Evolutionary conservation across 2,888 invertebrate genomes (phyloP), one percentile per base, ranked within the genome.

Genomic region (Harmothoe impar): DNA sequence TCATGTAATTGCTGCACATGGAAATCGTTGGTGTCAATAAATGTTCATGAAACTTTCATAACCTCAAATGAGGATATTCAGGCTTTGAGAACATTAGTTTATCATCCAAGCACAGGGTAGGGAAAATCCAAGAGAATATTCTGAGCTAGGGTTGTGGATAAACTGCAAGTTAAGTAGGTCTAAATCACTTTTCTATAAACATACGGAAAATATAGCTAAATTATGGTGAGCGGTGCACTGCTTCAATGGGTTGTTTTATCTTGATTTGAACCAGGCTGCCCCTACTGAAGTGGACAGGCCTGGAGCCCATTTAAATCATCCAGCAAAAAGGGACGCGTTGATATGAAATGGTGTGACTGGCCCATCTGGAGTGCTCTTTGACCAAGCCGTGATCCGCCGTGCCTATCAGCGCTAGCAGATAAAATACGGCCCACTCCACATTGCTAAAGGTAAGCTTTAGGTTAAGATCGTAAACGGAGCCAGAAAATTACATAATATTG

Each of bases 401-500:
- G 31, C n/a, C 81, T 81, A 81, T 81, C 81, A 81, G 81, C 43
- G 43, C 54, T 54, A 86, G 25, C 20, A 86, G 86, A 86, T 86
- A 86, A 86, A 86, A 86, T 86, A 20, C 81, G n/a, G 86, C 12
- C 84, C 86, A 56, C 29, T 86, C 54, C 17, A 86, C 52, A 56
- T 86, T 56, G 33, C 54, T 56, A 86, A 52, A 86, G 54, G 81
- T 81, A 81, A 81, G 81, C 81, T 33, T 43, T 81, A n/a, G 81
- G 43, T 81, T n/a, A 86, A 86, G 86, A 86, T 86, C 54, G 86
- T 86, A 86, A 52, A 54, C 31, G 54, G 31, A 20, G 25, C 86
- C 56, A 86, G 31, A 86, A 86, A 86, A 29, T 86, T 86, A 54
- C 86, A 86, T 86, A 86, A 86, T 86, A 86, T 86, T 86, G 86